A percentile compares a stretch with the other conserved stretches of the same genome.
Evolutionary conservation across 2,113 vertebrate species (phyloP).

Genomic region (Haplochromis burtoni): DNA sequence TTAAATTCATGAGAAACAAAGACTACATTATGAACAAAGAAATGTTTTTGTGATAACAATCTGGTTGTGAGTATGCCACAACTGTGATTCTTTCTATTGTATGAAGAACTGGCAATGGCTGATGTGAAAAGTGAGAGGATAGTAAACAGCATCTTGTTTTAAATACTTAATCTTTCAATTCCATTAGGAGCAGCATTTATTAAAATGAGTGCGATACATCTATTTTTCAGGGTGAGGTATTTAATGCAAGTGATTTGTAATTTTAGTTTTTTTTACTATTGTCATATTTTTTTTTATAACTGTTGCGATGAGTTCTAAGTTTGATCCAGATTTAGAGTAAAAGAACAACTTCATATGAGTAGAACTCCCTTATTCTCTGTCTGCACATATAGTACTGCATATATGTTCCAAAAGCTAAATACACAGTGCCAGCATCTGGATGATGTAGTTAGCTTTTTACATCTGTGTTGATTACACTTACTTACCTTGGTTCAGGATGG

Average conservation of each 20-base stretch:
- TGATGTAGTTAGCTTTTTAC: not conserved
- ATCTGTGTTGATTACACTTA: not conserved
- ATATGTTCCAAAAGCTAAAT: not conserved
- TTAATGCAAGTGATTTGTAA: not conserved
- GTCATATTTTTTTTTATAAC: not conserved
- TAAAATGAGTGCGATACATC: not conserved
- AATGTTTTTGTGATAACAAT: not conserved
- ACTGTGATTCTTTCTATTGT: not conserved
- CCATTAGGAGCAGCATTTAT: not conserved
- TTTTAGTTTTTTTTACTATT: not conserved
- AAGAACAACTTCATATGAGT: not conserved
- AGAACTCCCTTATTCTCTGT: not conserved
- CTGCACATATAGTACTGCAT: not conserved
- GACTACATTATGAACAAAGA: not conserved
- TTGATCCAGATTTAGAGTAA: not conserved
- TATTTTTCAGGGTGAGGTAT: not conserved
- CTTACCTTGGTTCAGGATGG: not conserved
- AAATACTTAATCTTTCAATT: not conserved
- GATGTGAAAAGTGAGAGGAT: not conserved
- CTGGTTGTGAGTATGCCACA: not conserved
- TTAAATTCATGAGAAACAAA: slow-evolving; percentile 8
- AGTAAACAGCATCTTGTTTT: not conserved
- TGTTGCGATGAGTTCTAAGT: not conserved
- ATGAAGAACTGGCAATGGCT: not conserved
- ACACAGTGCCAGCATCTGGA: not conserved